These are phyloP conservation scores for Argyresthia goedartella DNA, from an alignment of 2,888 invertebrate genomes.

Conservation along the genomic window DNA sequence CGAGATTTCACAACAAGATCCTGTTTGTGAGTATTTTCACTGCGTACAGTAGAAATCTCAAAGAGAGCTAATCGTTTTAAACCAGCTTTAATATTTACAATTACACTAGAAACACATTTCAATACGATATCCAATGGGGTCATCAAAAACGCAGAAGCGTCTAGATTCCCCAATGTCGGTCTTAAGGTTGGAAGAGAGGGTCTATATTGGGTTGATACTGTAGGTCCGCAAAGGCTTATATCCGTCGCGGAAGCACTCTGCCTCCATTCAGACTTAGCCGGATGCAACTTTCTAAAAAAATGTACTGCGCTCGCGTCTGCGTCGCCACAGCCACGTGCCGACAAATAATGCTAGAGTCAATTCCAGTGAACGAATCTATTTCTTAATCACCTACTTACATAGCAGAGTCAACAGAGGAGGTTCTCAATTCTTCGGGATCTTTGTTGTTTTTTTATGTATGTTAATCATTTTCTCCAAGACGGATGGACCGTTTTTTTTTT, in stretches of 20 bases:
- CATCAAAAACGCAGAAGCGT: slow-evolving; percentile 2
- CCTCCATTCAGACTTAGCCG: slow-evolving; percentile 37
- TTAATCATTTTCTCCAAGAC: no score
- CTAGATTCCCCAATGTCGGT: slow-evolving; percentile 1
- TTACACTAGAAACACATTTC: slow-evolving; percentile 12
- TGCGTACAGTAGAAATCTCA: not conserved
- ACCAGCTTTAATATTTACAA: slow-evolving; percentile 1
- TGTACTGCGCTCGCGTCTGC: slow-evolving; percentile 33
- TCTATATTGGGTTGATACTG: slow-evolving; percentile 18
- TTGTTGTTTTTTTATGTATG: no score
- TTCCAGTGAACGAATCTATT: no score
- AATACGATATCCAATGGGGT: slow-evolving; percentile 12
- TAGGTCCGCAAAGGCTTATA: slow-evolving; percentile 36
- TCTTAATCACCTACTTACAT: no score
- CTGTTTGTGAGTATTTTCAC: not conserved
- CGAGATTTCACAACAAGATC: not conserved
- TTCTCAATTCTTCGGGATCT: no score
- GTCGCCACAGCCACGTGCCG: not conserved
- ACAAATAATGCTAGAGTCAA: not conserved
- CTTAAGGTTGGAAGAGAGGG: not conserved
- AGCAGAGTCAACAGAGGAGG: no score
- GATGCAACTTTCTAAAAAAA: slow-evolving; percentile 68
- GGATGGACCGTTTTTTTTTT: no score
- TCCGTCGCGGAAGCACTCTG: slow-evolving; percentile 57
- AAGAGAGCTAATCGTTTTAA: slow-evolving; percentile 1